Base-by-base conservation (phyloP, 2,888 invertebrate genomes). In the Aricia artaxerxes region DNA sequence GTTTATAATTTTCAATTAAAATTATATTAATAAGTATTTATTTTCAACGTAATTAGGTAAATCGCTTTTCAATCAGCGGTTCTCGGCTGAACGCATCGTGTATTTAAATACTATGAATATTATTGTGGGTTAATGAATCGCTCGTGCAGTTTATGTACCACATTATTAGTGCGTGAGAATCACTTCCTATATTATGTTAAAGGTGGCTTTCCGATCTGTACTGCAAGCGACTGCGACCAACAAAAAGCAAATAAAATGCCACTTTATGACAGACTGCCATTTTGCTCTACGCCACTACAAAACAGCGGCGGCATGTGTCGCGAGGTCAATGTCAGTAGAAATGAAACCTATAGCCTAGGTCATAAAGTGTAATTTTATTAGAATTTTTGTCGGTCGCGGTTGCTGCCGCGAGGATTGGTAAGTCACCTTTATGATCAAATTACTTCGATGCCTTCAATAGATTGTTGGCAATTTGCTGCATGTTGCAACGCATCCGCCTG, bases 51-150 rank as follows among this genome's bases (percentile, higher is more conserved):
- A 77, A 49, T 53, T 40, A 79, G 73, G 76, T 69, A 64, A 35
- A 80, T 78, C 78, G 79, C 72, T 77, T 79, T 79, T 76, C 76
- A 81, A 79, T 80, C 78, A 78, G 73, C n/a, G 75, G 44, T 79
- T 13, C 53, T 24, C 49, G 79, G 64, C 75, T 76, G 75, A 79
- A 76, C 75, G 69, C 38, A 60, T 69, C 76, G 49, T 53, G 38
- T 49, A 13, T 75, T 64, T 73, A 78, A 57, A 40, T 38, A 77
- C 60, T 79, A 60, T 77, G 60, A 77, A 77, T 77, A 79, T 77
- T 75, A 44, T 75, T 76, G 53, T 76, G 57, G 76, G 76, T 76
- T 57, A 76, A 76, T 76, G 76, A 76, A 53, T 76, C 76, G 40
- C 53, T 76, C 76, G 11, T 24, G 76, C 75, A 78, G 53, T 44